Percentiles rank a stretch among this genome's conserved stretches.
Conservation (phyloP, 2,113 vertebrate species). For the Rissa tridactyla region DNA sequence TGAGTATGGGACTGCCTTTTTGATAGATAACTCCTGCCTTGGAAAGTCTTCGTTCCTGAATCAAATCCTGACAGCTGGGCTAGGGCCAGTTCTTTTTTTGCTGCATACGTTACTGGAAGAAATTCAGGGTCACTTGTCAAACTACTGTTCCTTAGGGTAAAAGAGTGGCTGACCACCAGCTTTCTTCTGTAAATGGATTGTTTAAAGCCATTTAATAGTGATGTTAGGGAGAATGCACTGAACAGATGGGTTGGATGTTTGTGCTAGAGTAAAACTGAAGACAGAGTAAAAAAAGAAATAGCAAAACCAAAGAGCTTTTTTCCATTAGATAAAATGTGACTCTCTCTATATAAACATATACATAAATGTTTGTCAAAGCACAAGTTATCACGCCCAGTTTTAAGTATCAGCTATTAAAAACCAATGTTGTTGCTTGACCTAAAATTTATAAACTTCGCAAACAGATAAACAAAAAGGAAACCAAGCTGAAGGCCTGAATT, state of each 20-base stretch:
- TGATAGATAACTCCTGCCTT: constrained; percentile 69
- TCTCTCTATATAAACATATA: not conserved
- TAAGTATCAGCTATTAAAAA: not conserved
- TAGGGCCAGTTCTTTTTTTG: constrained; percentile 16
- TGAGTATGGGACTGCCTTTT: constrained; percentile 48
- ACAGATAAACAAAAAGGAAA: not conserved
- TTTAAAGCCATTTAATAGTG: constrained; percentile 3
- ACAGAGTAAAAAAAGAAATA: not conserved
- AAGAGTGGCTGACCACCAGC: not conserved
- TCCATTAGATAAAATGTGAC: not conserved
- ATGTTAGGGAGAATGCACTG: not conserved
- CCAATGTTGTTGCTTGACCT: not conserved
- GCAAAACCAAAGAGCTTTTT: not conserved
- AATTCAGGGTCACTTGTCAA: constrained; percentile 51
- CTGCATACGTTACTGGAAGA: not conserved
- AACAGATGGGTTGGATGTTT: not conserved
- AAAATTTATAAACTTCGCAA: not conserved
- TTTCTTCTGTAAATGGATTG: not conserved
- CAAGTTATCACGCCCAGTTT: not conserved
- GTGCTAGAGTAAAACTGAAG: not conserved
- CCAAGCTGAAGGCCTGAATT: not conserved
- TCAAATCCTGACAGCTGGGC: constrained; percentile 50
- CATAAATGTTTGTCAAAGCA: not conserved
- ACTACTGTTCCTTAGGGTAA: not conserved
- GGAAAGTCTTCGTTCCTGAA: constrained; percentile 35